phyloP scores from a whole-genome alignment of 1,140 invertebrate species.

The Sitobion miscanthi region DNA sequence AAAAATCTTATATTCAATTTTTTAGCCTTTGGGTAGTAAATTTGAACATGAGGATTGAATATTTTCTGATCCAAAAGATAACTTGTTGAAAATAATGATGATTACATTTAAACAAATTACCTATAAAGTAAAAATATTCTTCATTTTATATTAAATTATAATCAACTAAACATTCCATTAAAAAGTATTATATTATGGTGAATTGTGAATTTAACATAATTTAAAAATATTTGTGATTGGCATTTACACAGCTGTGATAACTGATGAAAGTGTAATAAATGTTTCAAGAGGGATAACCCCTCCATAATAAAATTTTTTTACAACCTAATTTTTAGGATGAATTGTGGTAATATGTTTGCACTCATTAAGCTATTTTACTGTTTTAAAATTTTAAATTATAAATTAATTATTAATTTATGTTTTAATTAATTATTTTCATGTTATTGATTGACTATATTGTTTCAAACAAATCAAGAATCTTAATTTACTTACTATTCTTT shows the following conservation, averaged over 20 bases:
- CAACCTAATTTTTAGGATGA: background rate
- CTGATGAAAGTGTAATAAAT: background rate
- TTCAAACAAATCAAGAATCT: background rate
- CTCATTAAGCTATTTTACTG: background rate
- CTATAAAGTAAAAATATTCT: too few species aligned
- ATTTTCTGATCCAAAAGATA: background rate
- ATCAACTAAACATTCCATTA: too few species aligned
- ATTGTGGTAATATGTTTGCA: too few species aligned
- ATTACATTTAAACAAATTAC: background rate
- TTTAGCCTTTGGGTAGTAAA: too few species aligned
- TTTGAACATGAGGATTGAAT: background rate
- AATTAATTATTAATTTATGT: too few species aligned
- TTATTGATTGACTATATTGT: background rate
- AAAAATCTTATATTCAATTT: too few species aligned
- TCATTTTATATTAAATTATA: too few species aligned
- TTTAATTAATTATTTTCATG: too few species aligned
- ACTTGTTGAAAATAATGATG: background rate
- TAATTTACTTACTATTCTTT: too few species aligned
- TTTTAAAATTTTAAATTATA: background rate
- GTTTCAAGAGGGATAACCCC: background rate
- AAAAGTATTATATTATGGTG: too few species aligned
- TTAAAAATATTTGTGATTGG: background rate
- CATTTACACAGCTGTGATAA: background rate
- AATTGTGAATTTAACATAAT: background rate
- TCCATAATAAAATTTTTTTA: background rate